Conservation (phyloP, 35 echinoderm and acorn worm species). For the Chiridota heheva region DNA sequence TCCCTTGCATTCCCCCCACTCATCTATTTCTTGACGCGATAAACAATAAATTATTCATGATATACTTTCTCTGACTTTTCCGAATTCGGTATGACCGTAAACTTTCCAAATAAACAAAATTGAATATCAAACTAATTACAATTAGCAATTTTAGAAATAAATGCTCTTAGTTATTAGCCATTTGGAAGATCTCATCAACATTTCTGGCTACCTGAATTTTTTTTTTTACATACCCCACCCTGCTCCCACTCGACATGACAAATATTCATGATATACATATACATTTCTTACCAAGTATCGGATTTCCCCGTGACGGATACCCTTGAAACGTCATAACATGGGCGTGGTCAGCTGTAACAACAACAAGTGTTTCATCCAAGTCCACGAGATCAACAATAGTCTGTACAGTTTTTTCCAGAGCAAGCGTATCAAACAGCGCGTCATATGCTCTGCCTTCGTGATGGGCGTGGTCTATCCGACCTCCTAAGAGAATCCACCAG, state of each 20-base stretch:
- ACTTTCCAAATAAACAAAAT: too few relatives aligned
- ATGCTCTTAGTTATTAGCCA: too few relatives aligned
- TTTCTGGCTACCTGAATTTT: too few relatives aligned
- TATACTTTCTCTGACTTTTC: too few relatives aligned
- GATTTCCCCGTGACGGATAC: constrained; percentile 78
- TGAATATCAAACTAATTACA: too few relatives aligned
- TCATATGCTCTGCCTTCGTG: constrained; percentile 55
- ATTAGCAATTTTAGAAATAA: constrained; percentile 13
- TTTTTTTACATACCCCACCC: not conserved
- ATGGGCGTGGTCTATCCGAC: constrained; percentile 83
- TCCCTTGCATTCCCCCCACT: too few relatives aligned
- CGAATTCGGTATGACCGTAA: too few relatives aligned
- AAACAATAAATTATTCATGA: too few relatives aligned
- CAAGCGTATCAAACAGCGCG: constrained; percentile 68
- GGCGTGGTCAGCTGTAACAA: constrained; percentile 91
- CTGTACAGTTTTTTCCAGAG: constrained; percentile 63
- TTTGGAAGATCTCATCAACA: too few relatives aligned
- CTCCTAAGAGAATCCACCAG: constrained; percentile 1
- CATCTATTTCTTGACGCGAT: too few relatives aligned
- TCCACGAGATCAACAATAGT: constrained; percentile 45
- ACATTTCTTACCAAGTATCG: constrained; percentile 72
- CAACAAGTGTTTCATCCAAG: constrained; percentile 53
- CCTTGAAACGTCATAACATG: constrained; percentile 65
- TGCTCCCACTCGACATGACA: not conserved
- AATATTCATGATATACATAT: not conserved